These are phyloP conservation scores for Therioaphis trifolii DNA, from an alignment of 2,888 invertebrate species.

Conservation along the genomic window DNA sequence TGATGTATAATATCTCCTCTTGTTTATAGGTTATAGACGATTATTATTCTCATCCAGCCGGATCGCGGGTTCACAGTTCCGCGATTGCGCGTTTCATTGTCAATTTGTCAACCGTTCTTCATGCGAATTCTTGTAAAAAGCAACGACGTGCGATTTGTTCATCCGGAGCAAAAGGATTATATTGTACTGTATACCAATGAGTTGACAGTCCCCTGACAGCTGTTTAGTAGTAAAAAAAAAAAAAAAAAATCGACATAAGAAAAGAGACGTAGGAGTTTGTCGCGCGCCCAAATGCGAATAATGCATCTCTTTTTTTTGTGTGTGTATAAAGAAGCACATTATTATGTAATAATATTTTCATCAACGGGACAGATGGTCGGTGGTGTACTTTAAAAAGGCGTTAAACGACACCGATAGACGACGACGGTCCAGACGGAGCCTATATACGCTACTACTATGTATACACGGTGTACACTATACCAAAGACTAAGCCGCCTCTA, in stretches of 20 bases:
- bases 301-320: constrained; percentile 21
- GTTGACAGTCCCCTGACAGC: constrained; percentile 58
- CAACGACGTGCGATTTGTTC: constrained; percentile 32
- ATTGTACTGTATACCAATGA: constrained; percentile 27
- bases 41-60: constrained; percentile 18
- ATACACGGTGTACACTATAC: constrained; percentile 23
- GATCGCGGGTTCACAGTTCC: constrained; percentile 19
- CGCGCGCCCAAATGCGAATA: constrained; percentile 59
- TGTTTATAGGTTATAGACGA: not conserved
- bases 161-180: constrained; percentile 62
- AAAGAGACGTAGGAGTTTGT: constrained; percentile 55
- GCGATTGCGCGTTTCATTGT: constrained; percentile 34
- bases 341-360: constrained; percentile 63
- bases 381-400: constrained; percentile 53
- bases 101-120: constrained; percentile 47
- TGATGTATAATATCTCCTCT: not conserved
- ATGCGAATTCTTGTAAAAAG: constrained; percentile 24
- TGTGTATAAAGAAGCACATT: constrained; percentile 51
- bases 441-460: not conserved
- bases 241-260: constrained; percentile 9
- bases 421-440: not conserved
- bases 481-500: constrained; percentile 30
- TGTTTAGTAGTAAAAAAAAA: constrained; percentile 42
- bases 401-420: constrained; percentile 58
- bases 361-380: constrained; percentile 57